Evolutionary conservation across 2,888 invertebrate genomes (phyloP).

Genomic region (Leuctra nigra): DNA sequence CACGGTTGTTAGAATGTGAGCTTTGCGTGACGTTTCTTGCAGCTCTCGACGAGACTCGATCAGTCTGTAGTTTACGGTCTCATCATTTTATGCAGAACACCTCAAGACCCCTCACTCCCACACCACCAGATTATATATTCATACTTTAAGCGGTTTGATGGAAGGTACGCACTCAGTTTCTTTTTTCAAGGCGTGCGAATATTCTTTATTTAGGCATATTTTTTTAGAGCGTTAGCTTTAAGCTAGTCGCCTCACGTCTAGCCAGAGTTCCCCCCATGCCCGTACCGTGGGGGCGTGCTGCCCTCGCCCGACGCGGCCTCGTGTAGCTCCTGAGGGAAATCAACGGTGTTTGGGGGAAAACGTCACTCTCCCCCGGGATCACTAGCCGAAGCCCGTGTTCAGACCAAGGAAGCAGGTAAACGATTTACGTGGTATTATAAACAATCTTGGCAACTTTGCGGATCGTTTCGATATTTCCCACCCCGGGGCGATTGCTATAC

Average conservation of each 20-base stretch:
- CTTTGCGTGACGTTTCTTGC: no score
- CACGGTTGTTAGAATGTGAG: no score
- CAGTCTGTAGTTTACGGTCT: neutral
- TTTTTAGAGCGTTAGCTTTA: neutral
- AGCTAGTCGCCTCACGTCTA: neutral
- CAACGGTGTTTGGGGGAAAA: conserved; percentile 1
- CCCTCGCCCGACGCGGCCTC: neutral
- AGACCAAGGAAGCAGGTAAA: neutral
- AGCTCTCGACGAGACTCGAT: no score
- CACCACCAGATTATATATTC: neutral
- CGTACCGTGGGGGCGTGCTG: neutral
- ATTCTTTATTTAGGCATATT: neutral
- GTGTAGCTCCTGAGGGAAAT: neutral
- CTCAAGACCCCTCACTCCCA: no score
- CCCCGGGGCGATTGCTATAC: no score
- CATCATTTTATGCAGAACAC: neutral
- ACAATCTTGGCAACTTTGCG: neutral
- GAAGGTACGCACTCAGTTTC: neutral
- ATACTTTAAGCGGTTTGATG: neutral
- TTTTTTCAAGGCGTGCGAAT: neutral
- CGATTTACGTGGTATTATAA: neutral
- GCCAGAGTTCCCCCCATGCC: neutral
- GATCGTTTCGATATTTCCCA: neutral
- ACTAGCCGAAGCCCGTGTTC: neutral
- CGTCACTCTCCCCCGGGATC: neutral